Evolutionary conservation across 2,888 invertebrate species (phyloP).

Genomic region (Oxyteleia sp.): DNA sequence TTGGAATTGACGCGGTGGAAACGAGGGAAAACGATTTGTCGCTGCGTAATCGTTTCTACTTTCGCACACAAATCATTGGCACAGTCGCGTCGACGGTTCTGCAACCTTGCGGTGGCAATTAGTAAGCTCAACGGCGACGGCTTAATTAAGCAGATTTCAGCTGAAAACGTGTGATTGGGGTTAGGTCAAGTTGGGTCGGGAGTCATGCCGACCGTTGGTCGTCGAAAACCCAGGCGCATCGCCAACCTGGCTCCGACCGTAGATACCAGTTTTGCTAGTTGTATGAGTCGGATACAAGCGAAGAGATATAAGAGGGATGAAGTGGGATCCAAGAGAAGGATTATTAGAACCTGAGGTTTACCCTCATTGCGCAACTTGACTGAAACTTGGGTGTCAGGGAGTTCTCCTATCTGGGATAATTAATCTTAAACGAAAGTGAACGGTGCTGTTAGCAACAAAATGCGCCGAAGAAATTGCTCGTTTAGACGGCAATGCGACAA

Average conservation of each 20-base stretch:
- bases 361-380: slow-evolving; percentile 69
- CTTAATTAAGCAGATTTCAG: slow-evolving; percentile 75
- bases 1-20: slow-evolving; percentile 31
- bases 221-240: slow-evolving; percentile 57
- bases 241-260: slow-evolving; percentile 46
- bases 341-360: slow-evolving; percentile 79
- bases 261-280: slow-evolving; percentile 37
- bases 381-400: slow-evolving; percentile 69
- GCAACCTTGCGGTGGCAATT: slow-evolving; percentile 74
- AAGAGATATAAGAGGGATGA: slow-evolving; percentile 37
- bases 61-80: slow-evolving; percentile 72
- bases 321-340: slow-evolving; percentile 66
- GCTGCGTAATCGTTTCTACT: slow-evolving; percentile 72
- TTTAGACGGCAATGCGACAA: slow-evolving; percentile 24
- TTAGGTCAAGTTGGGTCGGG: slow-evolving; percentile 70
- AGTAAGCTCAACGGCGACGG: slow-evolving; percentile 73
- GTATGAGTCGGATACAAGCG: slow-evolving; percentile 16
- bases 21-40: slow-evolving; percentile 69
- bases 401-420: slow-evolving; percentile 74
- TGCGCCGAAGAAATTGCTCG: slow-evolving; percentile 19
- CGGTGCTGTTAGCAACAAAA: slow-evolving; percentile 36
- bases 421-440: slow-evolving; percentile 78
- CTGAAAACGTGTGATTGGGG: slow-evolving; percentile 68
- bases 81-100: slow-evolving; percentile 50
- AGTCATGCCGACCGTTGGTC: slow-evolving; percentile 66